Base-by-base conservation (phyloP, 2,888 invertebrate genomes). In the Loripinus fragilis region DNA sequence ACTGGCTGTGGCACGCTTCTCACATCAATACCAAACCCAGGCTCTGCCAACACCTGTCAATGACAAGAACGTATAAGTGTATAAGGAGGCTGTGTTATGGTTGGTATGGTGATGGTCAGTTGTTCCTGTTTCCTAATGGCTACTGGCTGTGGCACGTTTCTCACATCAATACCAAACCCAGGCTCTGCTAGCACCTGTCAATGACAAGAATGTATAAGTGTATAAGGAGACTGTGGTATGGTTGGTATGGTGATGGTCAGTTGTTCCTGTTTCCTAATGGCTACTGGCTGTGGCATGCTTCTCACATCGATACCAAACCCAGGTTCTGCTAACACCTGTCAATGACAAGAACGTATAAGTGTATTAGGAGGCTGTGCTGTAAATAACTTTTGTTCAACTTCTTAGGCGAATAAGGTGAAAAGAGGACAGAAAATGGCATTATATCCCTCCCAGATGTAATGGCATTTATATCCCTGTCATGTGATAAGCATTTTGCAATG, bases 21-120 rank as follows among this genome's bases (percentile, higher is more conserved):
- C 0, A 94, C 88, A 83, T 94, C 93, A 71, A 86, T 85, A 30
- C 94, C 94, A 85, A 80, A 91, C 10, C 94, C 94, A 48, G 93
- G 93, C 35, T 88, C 76, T 0, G 91, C 90, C 35, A 94, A 76
- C 20, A 94, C 90, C 92, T 93, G 38, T 38, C 38, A 38, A 38
- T 8, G 5, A 8, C 38, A 38, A 38, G 12, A n/a, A n/a, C n/a
- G n/a, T n/a, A n/a, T n/a, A n/a, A n/a, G n/a, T n/a, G n/a, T n/a
- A n/a, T n/a, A 89, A 0, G 86, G 81, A 1, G 87, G 89, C 33
- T 79, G 85, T 5, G 88, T 84, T 41, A 82, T 55, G 8, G 78
- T 67, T 8, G 91, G 89, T 20, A 91, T 91, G 72, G 86, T 85
- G 33, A 90, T 86, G 8, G 86, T 87, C 30, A 91, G 85, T 60